Percentiles rank a stretch among this genome's conserved stretches.
phyloP scores from a whole-genome alignment of 2,113 vertebrate genomes.

The Gadus macrocephalus region DNA sequence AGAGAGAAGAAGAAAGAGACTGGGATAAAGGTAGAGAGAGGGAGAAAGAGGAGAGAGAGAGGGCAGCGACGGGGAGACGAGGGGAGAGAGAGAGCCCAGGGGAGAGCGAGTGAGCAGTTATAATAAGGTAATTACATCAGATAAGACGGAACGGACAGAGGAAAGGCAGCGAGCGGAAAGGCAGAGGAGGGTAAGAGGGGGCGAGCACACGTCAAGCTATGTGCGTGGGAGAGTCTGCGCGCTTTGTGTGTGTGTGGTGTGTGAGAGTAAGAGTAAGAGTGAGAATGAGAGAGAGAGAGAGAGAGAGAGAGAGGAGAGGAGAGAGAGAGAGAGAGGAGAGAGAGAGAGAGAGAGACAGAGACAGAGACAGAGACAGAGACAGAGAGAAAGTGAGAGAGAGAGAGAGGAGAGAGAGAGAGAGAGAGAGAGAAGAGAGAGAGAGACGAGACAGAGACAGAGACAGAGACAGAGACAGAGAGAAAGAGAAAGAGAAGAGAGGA shows the following conservation, averaged over 20 bases:
- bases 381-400: slow-evolving; percentile 2
- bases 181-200: not conserved
- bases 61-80: slow-evolving; percentile 19
- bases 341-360: too few relatives aligned
- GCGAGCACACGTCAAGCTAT: too few relatives aligned
- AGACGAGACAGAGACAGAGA: too few relatives aligned
- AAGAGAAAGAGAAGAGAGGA: not conserved
- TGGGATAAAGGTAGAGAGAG: too few relatives aligned
- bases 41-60: slow-evolving; percentile 10
- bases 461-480: not conserved
- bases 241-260: too few relatives aligned
- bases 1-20: slow-evolving; percentile 1
- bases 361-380: slow-evolving; percentile 24
- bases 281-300: too few relatives aligned
- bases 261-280: too few relatives aligned
- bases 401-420: too few relatives aligned
- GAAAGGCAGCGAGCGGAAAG: slow-evolving; percentile 26
- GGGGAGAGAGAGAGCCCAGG: slow-evolving; percentile 35
- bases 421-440: too few relatives aligned
- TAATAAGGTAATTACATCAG: slow-evolving; percentile 73
- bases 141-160: slow-evolving; percentile 47
- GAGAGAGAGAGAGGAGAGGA: too few relatives aligned
- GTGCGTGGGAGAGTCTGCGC: too few relatives aligned
- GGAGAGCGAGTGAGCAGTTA: slow-evolving; percentile 34
- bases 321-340: too few relatives aligned